Base-by-base conservation (phyloP, 2,797 vertebrate species). In the Diceros bicornis region DNA sequence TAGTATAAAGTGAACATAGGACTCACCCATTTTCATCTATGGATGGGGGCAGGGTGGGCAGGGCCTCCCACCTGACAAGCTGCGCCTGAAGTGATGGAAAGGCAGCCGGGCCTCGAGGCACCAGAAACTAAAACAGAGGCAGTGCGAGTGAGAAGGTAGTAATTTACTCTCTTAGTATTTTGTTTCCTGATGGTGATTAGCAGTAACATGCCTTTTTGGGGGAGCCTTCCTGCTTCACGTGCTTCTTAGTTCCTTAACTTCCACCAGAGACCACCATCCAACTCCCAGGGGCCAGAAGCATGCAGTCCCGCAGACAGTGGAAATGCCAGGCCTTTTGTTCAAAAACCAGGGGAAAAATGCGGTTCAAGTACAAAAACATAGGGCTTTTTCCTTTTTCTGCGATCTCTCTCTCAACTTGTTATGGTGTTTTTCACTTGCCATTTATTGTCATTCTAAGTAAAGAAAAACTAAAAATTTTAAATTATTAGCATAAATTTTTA, bases 71-170 rank as follows among this genome's bases (percentile, higher is more conserved):
- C 4, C 13, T 29, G 4, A 13, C 0, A 6, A 27, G 50, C 25
- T 55, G 17, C 32, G 12, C 29, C 0, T 0, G 23, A 14, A 44
- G 21, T 0, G 6, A 16, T 16, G 21, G 13, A 6, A 59, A 32
- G 50, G 37, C 68, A 52, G 55, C 34, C 16, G 7, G 29, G 62
- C 62, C 29, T 20, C 18, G 29, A 37, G 66, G 25, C 6, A 14
- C 25, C 25, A 29, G 55, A 71, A 32, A 29, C 62, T 62, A 16
- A 7, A 20, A 25, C 4, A n/a, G 7, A 91, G 27, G 32, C 62
- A 2, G 32, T 12, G 50, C 4, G 11, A 13, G 18, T 8, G 16
- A 59, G 16, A 34, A 5, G 41, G 50, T 14, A 52, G 8, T 18
- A 2, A 8, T 25, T n/a, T 6, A 14, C 34, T 29, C 44, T 12